Evolutionary conservation across 2,797 vertebrate genomes (phyloP).

Genomic region (Anolis apletophallus): DNA sequence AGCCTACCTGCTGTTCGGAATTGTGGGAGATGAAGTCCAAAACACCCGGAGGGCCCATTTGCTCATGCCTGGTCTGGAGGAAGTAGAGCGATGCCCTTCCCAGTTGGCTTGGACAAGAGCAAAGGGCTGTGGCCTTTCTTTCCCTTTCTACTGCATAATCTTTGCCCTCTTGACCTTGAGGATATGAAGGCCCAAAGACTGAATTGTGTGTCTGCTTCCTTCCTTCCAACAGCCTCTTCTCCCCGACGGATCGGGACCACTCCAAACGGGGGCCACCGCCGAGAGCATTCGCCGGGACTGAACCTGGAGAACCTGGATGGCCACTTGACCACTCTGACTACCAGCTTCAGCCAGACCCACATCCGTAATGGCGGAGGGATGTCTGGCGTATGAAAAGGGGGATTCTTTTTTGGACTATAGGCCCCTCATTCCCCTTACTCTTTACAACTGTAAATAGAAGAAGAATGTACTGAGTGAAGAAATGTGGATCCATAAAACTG

Average conservation of each 20-base stretch:
- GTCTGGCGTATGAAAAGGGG: rapidly evolving
- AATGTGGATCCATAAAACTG: slow-evolving; percentile 6
- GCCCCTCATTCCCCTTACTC: background rate
- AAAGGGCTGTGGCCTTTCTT: no score
- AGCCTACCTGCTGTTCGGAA: no score
- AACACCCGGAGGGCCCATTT: no score
- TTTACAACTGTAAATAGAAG: background rate
- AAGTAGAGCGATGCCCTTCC: background rate
- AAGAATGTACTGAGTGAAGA: background rate
- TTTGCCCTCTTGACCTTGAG: no score
- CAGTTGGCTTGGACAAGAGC: no score
- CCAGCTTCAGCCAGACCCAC: background rate
- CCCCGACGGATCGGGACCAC: rapidly evolving
- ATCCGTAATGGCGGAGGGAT: background rate
- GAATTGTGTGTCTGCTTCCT: background rate
- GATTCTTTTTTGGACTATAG: background rate
- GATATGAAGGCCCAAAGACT: no score
- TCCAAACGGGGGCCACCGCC: rapidly evolving
- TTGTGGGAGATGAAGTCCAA: no score
- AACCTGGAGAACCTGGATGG: background rate
- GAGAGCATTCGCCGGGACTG: background rate
- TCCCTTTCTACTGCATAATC: no score
- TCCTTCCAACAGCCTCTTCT: slow-evolving; percentile 22
- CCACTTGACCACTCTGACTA: background rate
- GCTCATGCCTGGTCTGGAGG: background rate